These are phyloP conservation scores for Apolygus lucorum DNA, from an alignment of 1,140 invertebrate species.

Conservation along the genomic window DNA sequence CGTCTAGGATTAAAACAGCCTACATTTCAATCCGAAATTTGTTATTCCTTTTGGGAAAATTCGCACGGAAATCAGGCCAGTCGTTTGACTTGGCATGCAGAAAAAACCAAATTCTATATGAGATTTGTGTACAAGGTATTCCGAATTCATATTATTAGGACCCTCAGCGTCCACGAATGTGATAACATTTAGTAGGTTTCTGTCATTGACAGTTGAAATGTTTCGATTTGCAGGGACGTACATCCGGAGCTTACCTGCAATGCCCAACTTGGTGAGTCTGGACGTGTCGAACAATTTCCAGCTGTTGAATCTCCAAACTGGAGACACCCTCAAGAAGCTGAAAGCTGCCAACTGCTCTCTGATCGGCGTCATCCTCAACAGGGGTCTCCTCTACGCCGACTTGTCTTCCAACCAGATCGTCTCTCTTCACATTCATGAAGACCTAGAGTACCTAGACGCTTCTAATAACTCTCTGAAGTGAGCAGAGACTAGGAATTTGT, in stretches of 20 bases:
- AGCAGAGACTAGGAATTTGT: too few species aligned
- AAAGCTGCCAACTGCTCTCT: background rate
- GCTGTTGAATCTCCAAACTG: background rate
- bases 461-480: background rate
- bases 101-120: too few species aligned
- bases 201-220: too few species aligned
- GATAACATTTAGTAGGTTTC: too few species aligned
- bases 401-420: background rate
- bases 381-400: background rate
- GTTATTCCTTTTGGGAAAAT: too few species aligned
- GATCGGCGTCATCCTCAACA: background rate
- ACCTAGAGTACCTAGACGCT: background rate
- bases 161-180: too few species aligned
- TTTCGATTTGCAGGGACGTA: background rate
- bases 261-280: background rate
- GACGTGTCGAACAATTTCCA: background rate
- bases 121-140: too few species aligned
- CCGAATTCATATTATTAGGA: too few species aligned
- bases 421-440: background rate
- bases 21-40: too few species aligned
- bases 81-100: too few species aligned
- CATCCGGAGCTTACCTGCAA: background rate
- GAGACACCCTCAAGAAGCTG: background rate
- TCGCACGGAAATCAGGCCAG: too few species aligned
- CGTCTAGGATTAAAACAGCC: too few species aligned